Evolutionary conservation across 2,888 invertebrate genomes (phyloP).

Genomic region (Hermodice carunculata): DNA sequence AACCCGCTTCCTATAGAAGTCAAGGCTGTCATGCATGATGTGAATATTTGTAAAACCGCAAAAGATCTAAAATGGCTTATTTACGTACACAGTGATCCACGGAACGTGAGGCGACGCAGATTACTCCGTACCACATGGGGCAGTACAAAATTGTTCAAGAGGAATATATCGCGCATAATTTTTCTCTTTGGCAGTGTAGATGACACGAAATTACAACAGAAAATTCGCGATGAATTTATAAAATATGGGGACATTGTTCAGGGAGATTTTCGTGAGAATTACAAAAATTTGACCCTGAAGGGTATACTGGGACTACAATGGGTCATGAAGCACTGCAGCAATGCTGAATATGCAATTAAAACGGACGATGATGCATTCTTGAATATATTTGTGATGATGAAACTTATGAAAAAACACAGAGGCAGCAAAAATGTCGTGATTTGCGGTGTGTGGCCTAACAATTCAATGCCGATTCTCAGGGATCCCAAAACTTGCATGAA

Average conservation of each 20-base stretch:
- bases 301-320: conserved; percentile 51
- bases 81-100: conserved; percentile 45
- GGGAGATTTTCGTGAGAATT: conserved; percentile 49
- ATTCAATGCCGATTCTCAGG: conserved; percentile 44
- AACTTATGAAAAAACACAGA: conserved; percentile 15
- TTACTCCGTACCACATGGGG: conserved; percentile 47
- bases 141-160: conserved; percentile 36
- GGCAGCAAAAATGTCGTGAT: conserved; percentile 19
- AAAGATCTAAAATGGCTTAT: conserved; percentile 28
- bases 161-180: conserved; percentile 27
- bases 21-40: conserved; percentile 16
- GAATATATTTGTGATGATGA: conserved; percentile 42
- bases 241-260: conserved; percentile 46
- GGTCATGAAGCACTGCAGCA: conserved; percentile 44
- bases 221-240: conserved; percentile 39
- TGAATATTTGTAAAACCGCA: conserved; percentile 23
- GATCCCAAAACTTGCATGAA: conserved; percentile 41
- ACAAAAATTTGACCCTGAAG: conserved; percentile 49
- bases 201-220: conserved; percentile 26
- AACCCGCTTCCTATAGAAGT: conserved; percentile 4
- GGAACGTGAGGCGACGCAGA: conserved; percentile 35
- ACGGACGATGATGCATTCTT: conserved; percentile 51
- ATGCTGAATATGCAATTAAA: conserved; percentile 45
- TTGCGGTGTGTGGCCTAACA: conserved; percentile 42
- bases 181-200: conserved; percentile 45